Evolutionary conservation across 1,140 invertebrate genomes (phyloP), one percentile per base, ranked within the genome.

Genomic region (Euwallacea similis): DNA sequence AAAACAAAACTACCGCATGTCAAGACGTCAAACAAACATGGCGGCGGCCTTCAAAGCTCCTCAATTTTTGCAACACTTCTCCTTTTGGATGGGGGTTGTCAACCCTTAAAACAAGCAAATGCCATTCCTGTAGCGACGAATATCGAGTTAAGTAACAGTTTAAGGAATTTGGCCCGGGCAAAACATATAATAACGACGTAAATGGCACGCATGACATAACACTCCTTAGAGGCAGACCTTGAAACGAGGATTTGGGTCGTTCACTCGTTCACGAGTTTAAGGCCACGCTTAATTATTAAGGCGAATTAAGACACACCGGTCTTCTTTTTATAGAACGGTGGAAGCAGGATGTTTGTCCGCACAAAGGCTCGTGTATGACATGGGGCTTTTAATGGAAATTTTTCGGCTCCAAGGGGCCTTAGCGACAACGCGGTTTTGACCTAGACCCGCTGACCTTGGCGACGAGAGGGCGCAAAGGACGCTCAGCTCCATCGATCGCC

Each of bases 361-460:
- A 10, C 46, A 50, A 10, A 50, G 21, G 4, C 21, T 33, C 21
- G 21, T 33, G 21, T 33, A 33, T 33, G 21, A 33, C 21, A 33
- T 33, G 21, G 21, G 21, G 21, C 21, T 33, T 33, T 33, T 33
- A 33, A 33, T 33, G 21, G 21, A 33, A 33, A 33, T 33, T 33
- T 33, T 33, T 33, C 21, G 21, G 21, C 21, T 33, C 21, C 21
- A 4, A 33, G 21, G 21, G 21, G 9, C 46, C 13, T 50, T 50
- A 11, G 13, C 9, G 9, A 50, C 46, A 50, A 13, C 46, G n/a
- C n/a, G 9, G 46, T 42, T 59, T 56, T 75, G 78, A 78, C 77
- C 77, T 79, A 78, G 76, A 78, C 78, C 78, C 72, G 74, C 72
- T 80, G 74, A 76, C 79, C 79, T 80, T 79, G 78, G 77, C 77